phyloP scores from a whole-genome alignment of 2,888 invertebrate species.

The Apodemia zela region DNA sequence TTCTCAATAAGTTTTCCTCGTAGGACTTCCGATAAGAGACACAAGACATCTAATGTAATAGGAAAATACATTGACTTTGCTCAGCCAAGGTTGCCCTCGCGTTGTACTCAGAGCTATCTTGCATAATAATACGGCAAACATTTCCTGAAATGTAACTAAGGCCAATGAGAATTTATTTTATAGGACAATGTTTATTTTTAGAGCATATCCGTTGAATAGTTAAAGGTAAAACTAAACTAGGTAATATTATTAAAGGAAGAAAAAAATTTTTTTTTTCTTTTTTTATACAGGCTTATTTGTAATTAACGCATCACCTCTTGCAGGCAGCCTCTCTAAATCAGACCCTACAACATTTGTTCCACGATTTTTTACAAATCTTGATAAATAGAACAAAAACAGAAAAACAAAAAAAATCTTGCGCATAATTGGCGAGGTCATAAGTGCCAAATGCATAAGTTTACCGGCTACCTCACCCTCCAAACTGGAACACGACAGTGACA shows the following conservation, averaged over 20 bases:
- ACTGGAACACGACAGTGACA: too few species aligned
- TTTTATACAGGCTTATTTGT: too few species aligned
- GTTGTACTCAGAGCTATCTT: slow-evolving; percentile 4
- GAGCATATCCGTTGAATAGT: neutral
- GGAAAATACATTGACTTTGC: slow-evolving; percentile 15
- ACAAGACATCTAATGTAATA: slow-evolving; percentile 12
- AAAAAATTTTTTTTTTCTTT: too few species aligned
- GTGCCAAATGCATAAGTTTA: too few species aligned
- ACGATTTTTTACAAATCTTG: too few species aligned
- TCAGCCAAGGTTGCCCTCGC: slow-evolving; percentile 9
- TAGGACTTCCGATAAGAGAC: slow-evolving; percentile 5
- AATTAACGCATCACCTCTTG: too few species aligned
- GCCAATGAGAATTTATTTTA: slow-evolving; percentile 5
- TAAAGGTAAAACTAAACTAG: neutral
- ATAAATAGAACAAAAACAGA: too few species aligned
- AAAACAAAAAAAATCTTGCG: too few species aligned
- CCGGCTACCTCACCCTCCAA: too few species aligned
- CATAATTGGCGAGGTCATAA: too few species aligned
- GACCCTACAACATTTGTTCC: too few species aligned
- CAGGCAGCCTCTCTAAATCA: too few species aligned
- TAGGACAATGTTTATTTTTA: slow-evolving; percentile 3
- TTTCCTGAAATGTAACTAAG: slow-evolving; percentile 15
- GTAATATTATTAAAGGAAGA: neutral
- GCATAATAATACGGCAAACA: slow-evolving; percentile 13
- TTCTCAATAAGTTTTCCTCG: slow-evolving; percentile 9